Percentiles rank a stretch among this genome's conserved stretches.
Conservation (phyloP, 2,888 invertebrate genomes). For the Spialia ferax region DNA sequence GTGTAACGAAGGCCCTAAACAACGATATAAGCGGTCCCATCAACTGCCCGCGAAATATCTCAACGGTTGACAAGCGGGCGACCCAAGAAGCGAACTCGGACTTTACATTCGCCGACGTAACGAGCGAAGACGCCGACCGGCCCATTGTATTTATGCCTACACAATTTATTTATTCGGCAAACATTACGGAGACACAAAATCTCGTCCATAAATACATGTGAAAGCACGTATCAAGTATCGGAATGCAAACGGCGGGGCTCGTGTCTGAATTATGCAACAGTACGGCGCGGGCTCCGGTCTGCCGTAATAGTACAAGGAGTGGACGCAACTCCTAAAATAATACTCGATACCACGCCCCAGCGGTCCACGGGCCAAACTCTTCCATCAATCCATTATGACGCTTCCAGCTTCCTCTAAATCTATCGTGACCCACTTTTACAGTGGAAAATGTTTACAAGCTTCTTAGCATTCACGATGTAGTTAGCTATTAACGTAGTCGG, state of each 20-base stretch:
- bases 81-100: slow-evolving; percentile 75
- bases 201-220: slow-evolving; percentile 87
- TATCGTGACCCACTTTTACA: slow-evolving; percentile 33
- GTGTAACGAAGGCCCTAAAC: slow-evolving; percentile 84
- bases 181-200: slow-evolving; percentile 86
- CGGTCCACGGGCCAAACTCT: slow-evolving; percentile 44
- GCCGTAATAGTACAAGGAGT: slow-evolving; percentile 79
- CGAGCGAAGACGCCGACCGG: slow-evolving; percentile 79
- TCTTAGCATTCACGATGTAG: slow-evolving; percentile 35
- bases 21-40: slow-evolving; percentile 71
- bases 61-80: slow-evolving; percentile 78
- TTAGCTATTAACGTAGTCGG: slow-evolving; percentile 31
- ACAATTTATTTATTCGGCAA: slow-evolving; percentile 85
- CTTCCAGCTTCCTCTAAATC: slow-evolving; percentile 35
- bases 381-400: slow-evolving; percentile 45
- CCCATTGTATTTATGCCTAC: slow-evolving; percentile 85
- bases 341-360: slow-evolving; percentile 55
- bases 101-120: slow-evolving; percentile 85
- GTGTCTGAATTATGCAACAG: slow-evolving; percentile 86
- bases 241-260: slow-evolving; percentile 84
- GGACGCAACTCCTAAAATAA: slow-evolving; percentile 78
- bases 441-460: slow-evolving; percentile 28
- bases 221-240: slow-evolving; percentile 86
- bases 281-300: slow-evolving; percentile 69
- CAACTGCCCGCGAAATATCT: slow-evolving; percentile 75